Percentiles rank a stretch among this genome's conserved stretches.
These are phyloP conservation scores for Elanus axillaris DNA, from an alignment of 2,113 vertebrate genomes.

Conservation along the genomic window DNA sequence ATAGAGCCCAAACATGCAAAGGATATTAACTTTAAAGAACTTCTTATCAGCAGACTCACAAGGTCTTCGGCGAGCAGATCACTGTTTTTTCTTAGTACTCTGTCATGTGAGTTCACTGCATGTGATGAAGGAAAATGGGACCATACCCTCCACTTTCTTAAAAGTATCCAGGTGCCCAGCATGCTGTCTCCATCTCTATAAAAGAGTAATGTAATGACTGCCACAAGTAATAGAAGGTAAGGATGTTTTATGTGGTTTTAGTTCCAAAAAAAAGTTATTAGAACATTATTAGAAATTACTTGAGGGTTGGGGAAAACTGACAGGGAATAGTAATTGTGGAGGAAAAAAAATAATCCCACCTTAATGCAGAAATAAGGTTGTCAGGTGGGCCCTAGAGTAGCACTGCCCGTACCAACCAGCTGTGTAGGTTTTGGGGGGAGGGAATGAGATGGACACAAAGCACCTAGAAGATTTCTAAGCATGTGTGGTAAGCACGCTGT, in stretches of 20 bases:
- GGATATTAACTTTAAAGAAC: background rate
- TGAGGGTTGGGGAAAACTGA: background rate
- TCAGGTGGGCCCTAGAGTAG: background rate
- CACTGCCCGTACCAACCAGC: background rate
- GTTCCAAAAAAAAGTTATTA: background rate
- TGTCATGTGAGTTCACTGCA: background rate
- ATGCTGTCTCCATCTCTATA: background rate
- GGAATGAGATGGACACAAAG: background rate
- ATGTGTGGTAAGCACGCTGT: background rate
- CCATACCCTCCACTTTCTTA: rapidly evolving
- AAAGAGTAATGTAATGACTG: background rate
- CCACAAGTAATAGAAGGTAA: background rate
- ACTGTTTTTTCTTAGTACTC: background rate
- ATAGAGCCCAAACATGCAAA: background rate
- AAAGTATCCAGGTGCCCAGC: background rate
- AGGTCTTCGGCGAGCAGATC: background rate
- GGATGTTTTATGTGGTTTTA: background rate
- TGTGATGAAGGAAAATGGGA: background rate
- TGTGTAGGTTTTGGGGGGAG: background rate
- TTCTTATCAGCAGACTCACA: background rate
- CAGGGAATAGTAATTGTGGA: background rate
- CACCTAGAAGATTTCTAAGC: background rate
- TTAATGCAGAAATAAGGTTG: background rate
- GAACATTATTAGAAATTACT: background rate
- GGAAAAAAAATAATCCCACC: background rate